phyloP scores from a whole-genome alignment of 2,113 vertebrate genomes.

The Psammodynastes pulverulentus region DNA sequence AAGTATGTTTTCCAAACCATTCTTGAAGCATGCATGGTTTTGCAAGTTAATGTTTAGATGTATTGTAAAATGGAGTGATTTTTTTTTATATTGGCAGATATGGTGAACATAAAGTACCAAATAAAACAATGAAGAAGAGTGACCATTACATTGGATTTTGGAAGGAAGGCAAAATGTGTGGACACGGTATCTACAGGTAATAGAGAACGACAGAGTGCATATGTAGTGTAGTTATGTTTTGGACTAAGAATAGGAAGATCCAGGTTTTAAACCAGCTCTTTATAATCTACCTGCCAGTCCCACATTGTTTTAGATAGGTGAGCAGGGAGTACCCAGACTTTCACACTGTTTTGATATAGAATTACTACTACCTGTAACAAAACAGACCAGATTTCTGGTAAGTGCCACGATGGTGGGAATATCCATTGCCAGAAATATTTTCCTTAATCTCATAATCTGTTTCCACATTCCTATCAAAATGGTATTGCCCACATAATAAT shows the following conservation, averaged over 20 bases:
- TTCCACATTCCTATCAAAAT: conserved; percentile 12
- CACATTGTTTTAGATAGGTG: neutral
- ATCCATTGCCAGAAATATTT: neutral
- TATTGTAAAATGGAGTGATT: neutral
- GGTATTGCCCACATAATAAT: neutral
- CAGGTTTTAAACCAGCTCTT: neutral
- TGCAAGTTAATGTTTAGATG: neutral
- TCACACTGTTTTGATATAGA: neutral
- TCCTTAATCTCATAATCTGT: neutral
- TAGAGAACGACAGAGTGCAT: neutral
- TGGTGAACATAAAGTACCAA: conserved; percentile 85
- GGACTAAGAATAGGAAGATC: neutral
- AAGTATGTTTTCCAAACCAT: neutral
- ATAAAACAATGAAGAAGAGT: conserved; percentile 81
- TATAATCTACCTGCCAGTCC: neutral
- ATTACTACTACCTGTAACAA: neutral
- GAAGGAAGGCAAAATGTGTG: conserved; percentile 96
- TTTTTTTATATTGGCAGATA: conserved; percentile 70
- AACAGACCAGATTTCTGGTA: neutral
- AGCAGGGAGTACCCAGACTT: neutral
- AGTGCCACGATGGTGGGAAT: neutral
- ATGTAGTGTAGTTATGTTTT: neutral
- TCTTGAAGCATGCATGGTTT: neutral
- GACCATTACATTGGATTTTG: conserved; percentile 91
- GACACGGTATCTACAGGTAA: conserved; percentile 89